Conservation (phyloP, 2,888 invertebrate genomes). For the Apamea crenata region DNA sequence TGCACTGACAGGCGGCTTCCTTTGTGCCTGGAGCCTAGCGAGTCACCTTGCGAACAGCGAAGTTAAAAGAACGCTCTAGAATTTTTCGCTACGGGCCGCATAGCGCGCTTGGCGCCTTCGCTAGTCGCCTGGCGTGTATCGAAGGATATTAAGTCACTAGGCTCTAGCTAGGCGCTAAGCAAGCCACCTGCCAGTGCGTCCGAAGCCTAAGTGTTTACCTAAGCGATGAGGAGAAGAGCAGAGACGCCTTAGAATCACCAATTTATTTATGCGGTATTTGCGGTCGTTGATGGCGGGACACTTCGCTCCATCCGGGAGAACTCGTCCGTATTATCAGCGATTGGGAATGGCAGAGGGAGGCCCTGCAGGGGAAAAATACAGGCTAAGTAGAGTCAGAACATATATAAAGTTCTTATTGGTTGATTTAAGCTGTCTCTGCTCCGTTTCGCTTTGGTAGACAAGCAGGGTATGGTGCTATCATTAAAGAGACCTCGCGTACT, state of each 20-base stretch:
- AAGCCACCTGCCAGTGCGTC: too few relatives aligned
- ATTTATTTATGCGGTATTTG: slow-evolving; percentile 1
- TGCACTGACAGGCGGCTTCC: background rate
- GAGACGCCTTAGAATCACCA: slow-evolving; percentile 27
- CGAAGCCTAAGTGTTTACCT: slow-evolving; percentile 10
- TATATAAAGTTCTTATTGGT: background rate
- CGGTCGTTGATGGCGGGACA: background rate
- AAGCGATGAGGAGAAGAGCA: slow-evolving; percentile 34
- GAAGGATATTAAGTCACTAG: too few relatives aligned
- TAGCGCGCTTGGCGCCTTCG: too few relatives aligned
- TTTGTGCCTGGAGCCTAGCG: background rate
- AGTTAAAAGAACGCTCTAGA: too few relatives aligned
- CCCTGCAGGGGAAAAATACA: slow-evolving; percentile 42
- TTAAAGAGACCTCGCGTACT: background rate
- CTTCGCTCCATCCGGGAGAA: slow-evolving; percentile 3
- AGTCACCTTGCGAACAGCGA: too few relatives aligned
- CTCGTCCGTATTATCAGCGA: slow-evolving; percentile 5
- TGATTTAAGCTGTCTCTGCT: slow-evolving; percentile 34
- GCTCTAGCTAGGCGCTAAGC: too few relatives aligned
- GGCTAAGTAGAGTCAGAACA: slow-evolving; percentile 8
- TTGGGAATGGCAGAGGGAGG: background rate
- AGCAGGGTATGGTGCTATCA: too few relatives aligned
- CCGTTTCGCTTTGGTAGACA: slow-evolving; percentile 15
- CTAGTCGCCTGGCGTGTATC: too few relatives aligned
- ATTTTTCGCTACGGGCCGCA: too few relatives aligned